A percentile compares a stretch with the other conserved stretches of the same genome.
These are phyloP conservation scores for Campoplex nolae DNA, from an alignment of 2,888 invertebrate genomes.

Conservation along the genomic window DNA sequence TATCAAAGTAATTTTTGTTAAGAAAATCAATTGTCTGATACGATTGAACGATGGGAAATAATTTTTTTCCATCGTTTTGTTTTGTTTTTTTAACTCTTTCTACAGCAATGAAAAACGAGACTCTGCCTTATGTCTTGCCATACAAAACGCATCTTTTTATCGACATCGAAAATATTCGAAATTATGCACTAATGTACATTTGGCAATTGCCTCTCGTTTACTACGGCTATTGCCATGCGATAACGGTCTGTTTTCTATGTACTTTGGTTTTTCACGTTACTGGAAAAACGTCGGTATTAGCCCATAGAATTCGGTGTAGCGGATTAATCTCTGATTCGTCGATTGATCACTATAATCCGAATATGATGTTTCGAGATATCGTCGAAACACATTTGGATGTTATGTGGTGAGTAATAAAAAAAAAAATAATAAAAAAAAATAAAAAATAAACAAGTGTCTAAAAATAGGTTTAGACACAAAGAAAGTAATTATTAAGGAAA, in stretches of 20 bases:
- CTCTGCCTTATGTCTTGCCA: conserved; percentile 42
- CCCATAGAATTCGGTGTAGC: conserved; percentile 65
- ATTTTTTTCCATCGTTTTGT: too few relatives aligned
- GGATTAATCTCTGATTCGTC: neutral
- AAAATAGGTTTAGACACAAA: too few relatives aligned
- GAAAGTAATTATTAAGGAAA: too few relatives aligned
- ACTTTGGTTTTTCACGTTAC: conserved; percentile 70
- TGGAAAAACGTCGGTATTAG: conserved; percentile 68
- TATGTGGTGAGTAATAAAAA: conserved; percentile 43
- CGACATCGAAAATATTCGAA: conserved; percentile 44
- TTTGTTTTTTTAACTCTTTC: neutral
- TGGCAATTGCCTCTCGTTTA: conserved; percentile 67
- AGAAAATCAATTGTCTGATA: too few relatives aligned
- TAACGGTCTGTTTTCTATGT: conserved; percentile 66
- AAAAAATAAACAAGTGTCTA: too few relatives aligned
- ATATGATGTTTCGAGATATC: conserved; percentile 29
- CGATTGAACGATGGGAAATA: too few relatives aligned
- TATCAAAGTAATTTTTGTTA: neutral
- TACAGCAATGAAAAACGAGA: conserved; percentile 47
- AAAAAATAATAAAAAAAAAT: neutral
- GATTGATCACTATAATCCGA: neutral
- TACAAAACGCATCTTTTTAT: conserved; percentile 56
- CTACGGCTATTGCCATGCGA: conserved; percentile 54
- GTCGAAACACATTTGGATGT: conserved; percentile 40
- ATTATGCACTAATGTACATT: conserved; percentile 65